A percentile compares a stretch with the other conserved stretches of the same genome.
These are phyloP conservation scores for Drosophila arizonae DNA, from an alignment of 1,140 invertebrate genomes.

Conservation along the genomic window DNA sequence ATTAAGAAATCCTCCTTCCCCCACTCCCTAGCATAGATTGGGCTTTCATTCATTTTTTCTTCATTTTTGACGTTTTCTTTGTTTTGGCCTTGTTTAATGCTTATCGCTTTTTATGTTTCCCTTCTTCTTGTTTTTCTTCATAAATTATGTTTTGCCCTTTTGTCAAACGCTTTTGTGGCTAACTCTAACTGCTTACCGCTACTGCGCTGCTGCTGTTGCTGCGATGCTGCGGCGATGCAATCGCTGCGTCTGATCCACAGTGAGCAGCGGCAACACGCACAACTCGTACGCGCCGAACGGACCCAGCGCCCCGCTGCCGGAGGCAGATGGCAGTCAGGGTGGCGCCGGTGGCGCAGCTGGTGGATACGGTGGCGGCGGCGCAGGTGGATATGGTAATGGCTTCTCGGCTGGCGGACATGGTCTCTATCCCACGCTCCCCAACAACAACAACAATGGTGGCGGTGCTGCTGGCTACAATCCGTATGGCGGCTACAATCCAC, in stretches of 20 bases:
- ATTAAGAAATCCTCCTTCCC: not conserved
- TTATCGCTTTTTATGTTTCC: constrained; percentile 43
- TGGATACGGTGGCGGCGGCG: constrained; percentile 51
- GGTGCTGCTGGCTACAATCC: constrained; percentile 56
- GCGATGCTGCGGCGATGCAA: constrained; percentile 31
- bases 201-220: constrained; percentile 46
- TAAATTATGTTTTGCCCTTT: constrained; percentile 16
- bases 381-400: constrained; percentile 75
- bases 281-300: constrained; percentile 72
- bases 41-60: constrained; percentile 14
- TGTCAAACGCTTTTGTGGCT: constrained; percentile 57
- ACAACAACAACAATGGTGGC: constrained; percentile 38
- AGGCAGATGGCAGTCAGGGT: constrained; percentile 48
- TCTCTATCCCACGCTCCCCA: constrained; percentile 75
- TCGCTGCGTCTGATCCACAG: constrained; percentile 28
- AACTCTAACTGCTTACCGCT: constrained; percentile 38
- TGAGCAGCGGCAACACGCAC: constrained; percentile 63
- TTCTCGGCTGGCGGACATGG: constrained; percentile 80
- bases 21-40: not conserved
- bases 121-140: constrained; percentile 15
- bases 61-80: constrained; percentile 8
- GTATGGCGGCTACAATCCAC: constrained; percentile 47
- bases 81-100: constrained; percentile 9
- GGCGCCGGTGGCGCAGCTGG: constrained; percentile 44
- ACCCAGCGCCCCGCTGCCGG: constrained; percentile 68